Conservation (phyloP, 1,140 invertebrate genomes). For the Metaphire vulgaris region DNA sequence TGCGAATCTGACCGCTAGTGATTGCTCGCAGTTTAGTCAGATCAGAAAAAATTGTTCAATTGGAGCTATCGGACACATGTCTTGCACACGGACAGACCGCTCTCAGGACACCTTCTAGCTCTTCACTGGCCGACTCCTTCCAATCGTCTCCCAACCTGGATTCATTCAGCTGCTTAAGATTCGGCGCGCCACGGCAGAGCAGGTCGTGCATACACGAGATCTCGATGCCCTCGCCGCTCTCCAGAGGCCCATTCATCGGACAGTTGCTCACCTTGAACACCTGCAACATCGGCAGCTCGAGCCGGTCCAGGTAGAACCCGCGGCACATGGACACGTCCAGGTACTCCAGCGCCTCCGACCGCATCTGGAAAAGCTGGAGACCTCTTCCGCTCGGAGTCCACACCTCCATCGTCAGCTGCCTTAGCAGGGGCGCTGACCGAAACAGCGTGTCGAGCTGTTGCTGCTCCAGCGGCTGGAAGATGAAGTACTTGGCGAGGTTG, state of each 20-base stretch:
- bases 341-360: constrained; percentile 38
- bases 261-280: constrained; percentile 37
- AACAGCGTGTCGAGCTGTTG: constrained; percentile 36
- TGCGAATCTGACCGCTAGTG: too few species aligned
- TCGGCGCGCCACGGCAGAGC: background rate
- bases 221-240: constrained; percentile 34
- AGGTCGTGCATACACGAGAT: constrained; percentile 1
- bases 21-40: background rate
- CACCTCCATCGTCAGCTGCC: constrained; percentile 41
- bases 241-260: constrained; percentile 43
- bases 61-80: background rate
- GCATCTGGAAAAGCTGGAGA: constrained; percentile 35
- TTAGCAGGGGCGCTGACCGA: constrained; percentile 29
- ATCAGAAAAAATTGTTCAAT: background rate
- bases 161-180: background rate
- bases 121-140: background rate
- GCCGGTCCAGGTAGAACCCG: constrained; percentile 41
- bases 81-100: background rate
- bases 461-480: constrained; percentile 40
- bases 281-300: constrained; percentile 38
- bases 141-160: background rate
- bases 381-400: constrained; percentile 44
- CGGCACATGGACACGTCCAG: constrained; percentile 45
- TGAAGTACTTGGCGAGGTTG: constrained; percentile 47
- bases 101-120: background rate